Evolutionary conservation across 2,113 vertebrate genomes (phyloP), one percentile per base, ranked within the genome.

Genomic region (Gymnobelideus leadbeateri): DNA sequence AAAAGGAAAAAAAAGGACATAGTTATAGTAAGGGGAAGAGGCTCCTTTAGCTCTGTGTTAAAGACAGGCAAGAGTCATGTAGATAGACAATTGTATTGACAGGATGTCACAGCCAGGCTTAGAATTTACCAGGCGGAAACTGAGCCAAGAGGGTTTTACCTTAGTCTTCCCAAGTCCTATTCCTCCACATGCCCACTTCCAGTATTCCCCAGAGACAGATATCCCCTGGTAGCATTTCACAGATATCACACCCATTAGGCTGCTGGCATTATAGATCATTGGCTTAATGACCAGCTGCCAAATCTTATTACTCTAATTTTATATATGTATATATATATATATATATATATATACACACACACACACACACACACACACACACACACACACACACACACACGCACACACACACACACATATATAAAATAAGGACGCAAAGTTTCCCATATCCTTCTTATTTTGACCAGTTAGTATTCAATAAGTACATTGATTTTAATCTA

Each of bases 401-500:
- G n/a, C n/a, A n/a, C n/a, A n/a, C n/a, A n/a, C n/a, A n/a, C n/a
- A n/a, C n/a, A n/a, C n/a, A n/a, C n/a, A n/a, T n/a, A n/a, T n/a
- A n/a, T n/a, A n/a, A 55, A 55, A 55, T 25, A 55, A 55, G 54
- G 24, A 55, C 61, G 16, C 5, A 16, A 14, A 57, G 28, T 37
- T 68, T 37, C 61, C 28, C 61, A 68, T 37, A 37, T 68, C 31
- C 31, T 68, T 68, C 31, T 68, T 68, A 37, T 68, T 68, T 37
- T 12, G 16, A 16, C 61, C 31, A 68, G n/a, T n/a, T n/a, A n/a
- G 3, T 68, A 68, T 68, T 37, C 31, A 37, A 16, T 8, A 55
- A 9, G 8, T 26, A 55, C 54, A 31, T 92, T 93, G 43, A 94
- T 77, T 96, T 95, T 23, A 94, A 24, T 93, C 11, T 94, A 51